Conservation (phyloP, 2,113 vertebrate genomes). For the Octodon degus region DNA sequence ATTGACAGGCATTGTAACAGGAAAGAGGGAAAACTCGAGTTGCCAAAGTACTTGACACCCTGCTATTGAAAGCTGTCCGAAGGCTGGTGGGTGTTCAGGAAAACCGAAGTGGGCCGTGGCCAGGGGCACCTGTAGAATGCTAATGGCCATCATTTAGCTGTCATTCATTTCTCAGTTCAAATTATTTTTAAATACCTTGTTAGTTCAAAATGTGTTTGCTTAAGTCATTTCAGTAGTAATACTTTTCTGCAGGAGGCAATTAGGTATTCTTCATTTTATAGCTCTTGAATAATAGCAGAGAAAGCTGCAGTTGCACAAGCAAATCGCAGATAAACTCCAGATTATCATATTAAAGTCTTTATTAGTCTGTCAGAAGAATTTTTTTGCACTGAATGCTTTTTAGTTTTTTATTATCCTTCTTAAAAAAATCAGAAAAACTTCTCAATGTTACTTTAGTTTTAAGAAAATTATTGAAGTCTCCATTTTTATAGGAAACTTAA, state of each 20-base stretch:
- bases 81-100: constrained; percentile 58
- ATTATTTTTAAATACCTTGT: constrained; percentile 78
- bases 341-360: constrained; percentile 79
- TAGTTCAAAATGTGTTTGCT: constrained; percentile 79
- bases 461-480: constrained; percentile 9
- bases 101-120: constrained; percentile 55
- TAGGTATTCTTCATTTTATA: constrained; percentile 75
- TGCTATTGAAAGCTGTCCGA: constrained; percentile 55
- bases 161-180: constrained; percentile 68
- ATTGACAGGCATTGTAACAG: constrained; percentile 50
- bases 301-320: constrained; percentile 67
- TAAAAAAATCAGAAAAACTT: constrained; percentile 20
- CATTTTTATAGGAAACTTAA: constrained; percentile 52
- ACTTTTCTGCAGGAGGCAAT: constrained; percentile 77
- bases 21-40: neutral
- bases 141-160: constrained; percentile 72
- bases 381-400: constrained; percentile 60
- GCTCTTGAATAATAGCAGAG: constrained; percentile 69
- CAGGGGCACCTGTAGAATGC: constrained; percentile 60
- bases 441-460: constrained; percentile 56
- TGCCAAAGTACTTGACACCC: constrained; percentile 38
- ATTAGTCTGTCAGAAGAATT: constrained; percentile 77
- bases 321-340: constrained; percentile 71
- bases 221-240: constrained; percentile 71
- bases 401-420: constrained; percentile 51